A percentile compares a stretch with the other conserved stretches of the same genome.
Conservation (phyloP, 2,113 vertebrate species). For the Ploceus nigricollis region DNA sequence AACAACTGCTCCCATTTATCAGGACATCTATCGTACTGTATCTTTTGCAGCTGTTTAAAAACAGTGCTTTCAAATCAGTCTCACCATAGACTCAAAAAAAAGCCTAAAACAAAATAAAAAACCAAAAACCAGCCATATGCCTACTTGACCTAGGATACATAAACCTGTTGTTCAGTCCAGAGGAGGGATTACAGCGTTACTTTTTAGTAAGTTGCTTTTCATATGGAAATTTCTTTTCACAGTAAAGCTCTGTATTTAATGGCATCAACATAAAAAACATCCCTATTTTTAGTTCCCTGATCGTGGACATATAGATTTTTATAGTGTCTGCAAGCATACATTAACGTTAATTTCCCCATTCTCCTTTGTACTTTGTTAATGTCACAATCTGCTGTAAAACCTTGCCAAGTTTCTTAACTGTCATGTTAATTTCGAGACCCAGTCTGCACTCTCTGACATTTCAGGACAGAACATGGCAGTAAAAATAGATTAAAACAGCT, state of each 20-base stretch:
- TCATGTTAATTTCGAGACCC: constrained; percentile 85
- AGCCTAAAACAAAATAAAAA: constrained; percentile 65
- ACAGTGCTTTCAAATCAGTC: constrained; percentile 69
- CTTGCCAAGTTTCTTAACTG: constrained; percentile 85
- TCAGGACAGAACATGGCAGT: constrained; percentile 85
- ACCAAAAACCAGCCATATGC: constrained; percentile 74
- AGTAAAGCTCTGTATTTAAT: constrained; percentile 76
- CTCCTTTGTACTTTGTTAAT: constrained; percentile 83
- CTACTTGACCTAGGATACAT: constrained; percentile 77
- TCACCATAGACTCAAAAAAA: constrained; percentile 69
- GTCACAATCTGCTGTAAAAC: constrained; percentile 83
- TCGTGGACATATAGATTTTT: constrained; percentile 82
- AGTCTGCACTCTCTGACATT: constrained; percentile 82
- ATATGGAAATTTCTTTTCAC: constrained; percentile 82
- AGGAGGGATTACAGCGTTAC: constrained; percentile 74
- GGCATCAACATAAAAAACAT: constrained; percentile 74
- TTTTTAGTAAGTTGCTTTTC: constrained; percentile 80
- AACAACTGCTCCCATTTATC: constrained; percentile 61
- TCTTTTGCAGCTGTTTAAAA: constrained; percentile 74
- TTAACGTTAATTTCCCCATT: constrained; percentile 80
- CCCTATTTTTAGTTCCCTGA: constrained; percentile 76
- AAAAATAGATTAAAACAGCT: constrained; percentile 88
- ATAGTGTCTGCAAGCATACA: constrained; percentile 77
- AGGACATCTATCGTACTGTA: constrained; percentile 55
- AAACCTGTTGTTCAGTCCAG: constrained; percentile 80